Percentiles rank a stretch among this genome's conserved stretches.
These are phyloP conservation scores for Chromis chromis DNA, from an alignment of 2,797 vertebrate genomes.

Conservation along the genomic window DNA sequence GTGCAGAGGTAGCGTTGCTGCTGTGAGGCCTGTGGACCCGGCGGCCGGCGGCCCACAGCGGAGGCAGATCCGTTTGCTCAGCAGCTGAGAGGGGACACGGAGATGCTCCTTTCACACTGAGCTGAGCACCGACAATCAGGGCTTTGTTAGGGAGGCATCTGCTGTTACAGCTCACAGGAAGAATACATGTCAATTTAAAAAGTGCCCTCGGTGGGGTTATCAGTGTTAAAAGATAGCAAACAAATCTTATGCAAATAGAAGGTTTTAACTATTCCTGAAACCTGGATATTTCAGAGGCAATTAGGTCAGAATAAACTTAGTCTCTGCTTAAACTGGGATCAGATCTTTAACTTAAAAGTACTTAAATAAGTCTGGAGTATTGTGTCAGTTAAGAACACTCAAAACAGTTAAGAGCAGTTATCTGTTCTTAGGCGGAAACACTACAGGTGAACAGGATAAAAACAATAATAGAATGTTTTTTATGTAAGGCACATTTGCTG, in stretches of 20 bases:
- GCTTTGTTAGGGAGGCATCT: slow-evolving; percentile 71
- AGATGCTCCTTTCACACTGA: slow-evolving; percentile 79
- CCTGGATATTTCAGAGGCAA: background rate
- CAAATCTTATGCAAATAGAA: slow-evolving; percentile 1
- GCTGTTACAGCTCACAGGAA: slow-evolving; percentile 68
- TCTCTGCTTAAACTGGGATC: background rate
- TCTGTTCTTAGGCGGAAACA: no score
- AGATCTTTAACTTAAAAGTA: no score
- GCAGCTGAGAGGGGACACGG: slow-evolving; percentile 67
- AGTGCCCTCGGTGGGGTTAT: slow-evolving; percentile 60
- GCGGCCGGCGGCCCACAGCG: slow-evolving; percentile 30
- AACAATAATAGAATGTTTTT: no score
- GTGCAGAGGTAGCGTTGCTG: background rate
- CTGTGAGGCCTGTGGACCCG: slow-evolving; percentile 39
- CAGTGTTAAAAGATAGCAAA: slow-evolving; percentile 47
- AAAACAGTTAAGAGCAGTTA: no score
- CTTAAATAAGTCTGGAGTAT: no score
- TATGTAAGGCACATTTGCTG: no score
- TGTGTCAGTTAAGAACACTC: no score
- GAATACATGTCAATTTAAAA: slow-evolving; percentile 60
- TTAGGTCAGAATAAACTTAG: no score
- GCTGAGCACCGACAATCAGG: slow-evolving; percentile 75
- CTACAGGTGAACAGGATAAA: no score
- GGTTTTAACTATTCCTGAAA: background rate
- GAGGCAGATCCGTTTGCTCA: slow-evolving; percentile 74